These are phyloP conservation scores for Pherbina coryleti DNA, from an alignment of 2,888 invertebrate genomes.

Conservation along the genomic window DNA sequence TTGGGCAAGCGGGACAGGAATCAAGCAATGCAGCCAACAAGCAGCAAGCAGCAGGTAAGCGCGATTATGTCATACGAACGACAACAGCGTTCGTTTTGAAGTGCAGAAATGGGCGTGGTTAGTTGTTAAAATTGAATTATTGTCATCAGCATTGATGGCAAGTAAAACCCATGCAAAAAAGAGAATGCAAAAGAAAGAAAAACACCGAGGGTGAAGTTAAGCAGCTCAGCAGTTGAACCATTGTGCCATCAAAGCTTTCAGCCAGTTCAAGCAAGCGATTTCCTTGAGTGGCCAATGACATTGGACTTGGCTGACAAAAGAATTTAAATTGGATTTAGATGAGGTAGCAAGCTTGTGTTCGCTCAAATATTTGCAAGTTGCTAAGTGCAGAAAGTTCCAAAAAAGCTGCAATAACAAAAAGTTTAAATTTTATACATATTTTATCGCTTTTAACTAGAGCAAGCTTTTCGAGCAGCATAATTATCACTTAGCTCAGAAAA, in stretches of 20 bases:
- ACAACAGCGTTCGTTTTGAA: not conserved
- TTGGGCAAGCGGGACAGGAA: no score
- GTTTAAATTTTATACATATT: not conserved
- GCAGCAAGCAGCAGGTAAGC: no score
- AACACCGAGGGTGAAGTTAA: not conserved
- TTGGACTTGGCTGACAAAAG: not conserved
- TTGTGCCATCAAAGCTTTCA: not conserved
- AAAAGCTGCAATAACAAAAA: not conserved
- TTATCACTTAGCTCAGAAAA: not conserved
- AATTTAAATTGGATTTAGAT: constrained; percentile 12
- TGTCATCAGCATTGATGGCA: not conserved
- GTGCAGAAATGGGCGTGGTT: not conserved
- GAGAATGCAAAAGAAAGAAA: not conserved
- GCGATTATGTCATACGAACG: not conserved
- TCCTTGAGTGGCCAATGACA: not conserved
- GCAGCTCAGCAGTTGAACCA: not conserved
- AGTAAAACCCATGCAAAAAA: not conserved
- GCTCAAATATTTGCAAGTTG: not conserved
- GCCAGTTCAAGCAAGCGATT: not conserved
- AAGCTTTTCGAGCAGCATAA: not conserved
- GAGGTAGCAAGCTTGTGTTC: not conserved
- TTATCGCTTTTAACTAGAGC: not conserved
- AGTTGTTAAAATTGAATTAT: not conserved
- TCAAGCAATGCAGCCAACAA: no score
- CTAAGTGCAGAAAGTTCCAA: not conserved